phyloP scores from a whole-genome alignment of 2,113 vertebrate genomes.

The Piprites chloris region DNA sequence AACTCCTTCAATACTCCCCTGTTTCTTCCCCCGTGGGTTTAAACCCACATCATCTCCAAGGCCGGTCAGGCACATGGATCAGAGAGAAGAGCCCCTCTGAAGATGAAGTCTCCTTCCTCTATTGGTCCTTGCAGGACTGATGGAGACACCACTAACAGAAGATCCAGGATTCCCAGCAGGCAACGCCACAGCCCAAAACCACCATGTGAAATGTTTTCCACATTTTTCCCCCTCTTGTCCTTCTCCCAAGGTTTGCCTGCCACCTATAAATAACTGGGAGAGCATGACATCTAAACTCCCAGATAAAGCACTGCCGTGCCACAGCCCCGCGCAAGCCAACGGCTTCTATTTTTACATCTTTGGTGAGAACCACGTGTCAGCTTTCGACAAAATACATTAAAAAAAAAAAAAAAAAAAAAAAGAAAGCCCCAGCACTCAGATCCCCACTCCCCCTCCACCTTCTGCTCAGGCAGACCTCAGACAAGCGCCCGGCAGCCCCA shows the following conservation, averaged over 20 bases:
- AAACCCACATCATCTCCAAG: background rate
- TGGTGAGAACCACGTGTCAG: slow-evolving; percentile 68
- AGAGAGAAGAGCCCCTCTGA: background rate
- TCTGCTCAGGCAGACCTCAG: slow-evolving; percentile 62
- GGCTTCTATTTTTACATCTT: slow-evolving; percentile 70
- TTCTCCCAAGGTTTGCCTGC: slow-evolving; percentile 6
- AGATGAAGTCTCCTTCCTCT: background rate
- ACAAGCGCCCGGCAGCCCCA: slow-evolving; percentile 42
- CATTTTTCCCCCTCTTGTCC: background rate
- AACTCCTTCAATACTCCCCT: background rate
- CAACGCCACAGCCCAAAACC: background rate
- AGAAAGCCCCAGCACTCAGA: background rate
- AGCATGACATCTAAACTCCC: slow-evolving; percentile 50
- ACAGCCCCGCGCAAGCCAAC: slow-evolving; percentile 25
- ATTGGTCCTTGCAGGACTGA: background rate
- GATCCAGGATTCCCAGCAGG: background rate
- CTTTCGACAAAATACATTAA: slow-evolving; percentile 38
- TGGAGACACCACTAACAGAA: background rate
- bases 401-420: background rate
- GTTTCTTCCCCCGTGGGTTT: background rate
- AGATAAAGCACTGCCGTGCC: slow-evolving; percentile 23
- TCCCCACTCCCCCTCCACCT: slow-evolving; percentile 51
- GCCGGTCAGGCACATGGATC: background rate
- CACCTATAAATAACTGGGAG: slow-evolving; percentile 65
- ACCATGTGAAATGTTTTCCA: background rate